Base-by-base conservation (phyloP, 1,140 invertebrate species). In the Piezodorus guildinii region DNA sequence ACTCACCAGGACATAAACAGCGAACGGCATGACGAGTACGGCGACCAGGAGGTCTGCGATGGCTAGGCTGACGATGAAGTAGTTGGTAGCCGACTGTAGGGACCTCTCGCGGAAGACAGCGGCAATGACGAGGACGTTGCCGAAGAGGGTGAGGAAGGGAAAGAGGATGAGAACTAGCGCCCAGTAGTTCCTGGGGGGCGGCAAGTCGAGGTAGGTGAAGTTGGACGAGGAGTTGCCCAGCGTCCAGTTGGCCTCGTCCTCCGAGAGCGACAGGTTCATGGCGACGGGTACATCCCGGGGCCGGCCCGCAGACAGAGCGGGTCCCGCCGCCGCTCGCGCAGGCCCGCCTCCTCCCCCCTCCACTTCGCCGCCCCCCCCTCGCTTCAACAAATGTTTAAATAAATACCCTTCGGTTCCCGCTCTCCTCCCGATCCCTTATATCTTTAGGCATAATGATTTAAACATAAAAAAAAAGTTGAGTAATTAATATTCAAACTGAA, bases 31-130 rank as follows among this genome's bases (percentile, higher is more conserved):
- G 65, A 98, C 96, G 54, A 96, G 83, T 6, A 94, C 85, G 27
- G 94, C 95, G 2, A 99, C 95, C 64, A 98, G 81, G 21, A 98
- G 83, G 78, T 98, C 96, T 15, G 96, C 96, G 12, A 98, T 83
- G n/a, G 95, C 96, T 68, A 98, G 78, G 66, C 92, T 96, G 68
- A 97, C 93, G 73, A 98, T 98, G 78, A 98, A 97, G 77, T 97
- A 98, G 78, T 98, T 98, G 59, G 95, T 98, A 63, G 92, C 92
- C 9, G 93, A 95, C 73, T 96, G 91, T 52, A 97, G 75, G 58
- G 88, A 83, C 68, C 92, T 80, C 76, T 97, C 94, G 52, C 90
- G 80, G 62, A 86, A 85, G 10, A 99, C 95, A 70, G 90, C 91
- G 69, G 96, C 76, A 68, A 98, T 97, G 63, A 99, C 95, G 62